Base-by-base conservation (phyloP, 1,140 invertebrate genomes). In the Magallana gigas region DNA sequence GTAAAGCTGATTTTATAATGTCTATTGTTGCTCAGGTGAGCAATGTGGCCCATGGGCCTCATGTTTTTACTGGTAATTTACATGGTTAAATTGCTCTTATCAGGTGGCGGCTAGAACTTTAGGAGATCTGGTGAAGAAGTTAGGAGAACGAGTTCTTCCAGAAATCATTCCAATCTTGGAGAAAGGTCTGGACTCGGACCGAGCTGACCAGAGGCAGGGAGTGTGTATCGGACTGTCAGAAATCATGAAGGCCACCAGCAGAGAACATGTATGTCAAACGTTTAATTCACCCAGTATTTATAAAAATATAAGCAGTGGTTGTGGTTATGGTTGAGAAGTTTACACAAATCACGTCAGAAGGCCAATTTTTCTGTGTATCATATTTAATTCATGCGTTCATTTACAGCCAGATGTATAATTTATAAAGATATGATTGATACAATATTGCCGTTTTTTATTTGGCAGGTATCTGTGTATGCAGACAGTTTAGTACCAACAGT, bases 111-210 rank as follows among this genome's bases (percentile, higher is more conserved):
- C 98, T 0, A 95, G 98, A 84, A 99, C 99, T 0, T 96, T 99
- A 0, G 99, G 99, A 8, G 99, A 99, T 95, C 95, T 99, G 60
- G 99, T 99, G 0, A 96, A 98, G 82, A 99, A 99, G 96, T 95
- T 99, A 62, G 99, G 99, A 29, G 99, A 99, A 95, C 96, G 99
- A 90, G 98, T 99, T 11, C 93, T 99, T 87, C 98, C 98, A 0
- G 98, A 99, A 95, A 99, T 99, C 80, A 98, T 99, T 93, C 99
- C 99, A 0, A 99, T 99, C 93, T 95, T 99, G 71, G 98, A 99
- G 95, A 96, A 96, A 88, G 98, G 98, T 0, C 95, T 99, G 68
- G 97, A 98, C 91, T 99, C 98, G 0, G 97, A 98, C 81, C 96
- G 97, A 81, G 94, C 98, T 9, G 98, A 99, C 95, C 98, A 99